Base-by-base conservation (phyloP, 2,888 invertebrate species). In the Syrista parreyssii region DNA sequence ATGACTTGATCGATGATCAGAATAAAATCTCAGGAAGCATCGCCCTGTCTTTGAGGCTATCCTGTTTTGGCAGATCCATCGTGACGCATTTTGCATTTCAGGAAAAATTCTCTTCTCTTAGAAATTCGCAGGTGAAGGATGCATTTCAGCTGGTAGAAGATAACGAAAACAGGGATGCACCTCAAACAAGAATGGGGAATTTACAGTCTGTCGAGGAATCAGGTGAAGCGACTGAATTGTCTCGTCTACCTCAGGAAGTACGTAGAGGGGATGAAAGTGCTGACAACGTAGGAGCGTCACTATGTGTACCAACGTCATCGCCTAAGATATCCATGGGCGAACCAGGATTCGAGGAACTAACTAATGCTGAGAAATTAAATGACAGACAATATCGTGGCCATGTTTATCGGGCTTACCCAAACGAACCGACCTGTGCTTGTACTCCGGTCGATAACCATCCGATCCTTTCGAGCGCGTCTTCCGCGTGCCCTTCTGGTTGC, bases 351-450 rank as follows among this genome's bases (percentile, higher is more conserved):
- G 79, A 82, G 32, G 81, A 81, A 15, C 76, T 89, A 76, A 89
- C 89, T 12, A 84, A 82, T 23, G 88, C 88, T n/a, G 88, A 90
- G 79, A 89, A 89, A 80, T 79, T 89, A 6, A 89, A 89, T 78
- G 87, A 89, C 76, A 82, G 83, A 4, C 78, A 83, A 68, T 90
- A 87, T 78, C 85, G 89, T 4, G 78, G 84, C 30, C 74, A 86
- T 23, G 79, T 90, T 76, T 89, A 89, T 79, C 83, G 79, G 68
- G 75, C 83, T 11, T 88, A 88, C 82, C 87, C 87, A 1, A 80
- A 89, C 75, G 88, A 90, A 76, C 82, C 85, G 6, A 88, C 87
- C 30, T 89, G 89, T 77, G 76, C 75, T 30, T 90, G 89, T 74
- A 36, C 34, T 35, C 68, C 78, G 55, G 71, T 33, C 31, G 71